These are phyloP conservation scores for Hydra vulgaris DNA, from an alignment of 30 jellyfish, hydroid and myxozoan genomes.

Conservation along the genomic window DNA sequence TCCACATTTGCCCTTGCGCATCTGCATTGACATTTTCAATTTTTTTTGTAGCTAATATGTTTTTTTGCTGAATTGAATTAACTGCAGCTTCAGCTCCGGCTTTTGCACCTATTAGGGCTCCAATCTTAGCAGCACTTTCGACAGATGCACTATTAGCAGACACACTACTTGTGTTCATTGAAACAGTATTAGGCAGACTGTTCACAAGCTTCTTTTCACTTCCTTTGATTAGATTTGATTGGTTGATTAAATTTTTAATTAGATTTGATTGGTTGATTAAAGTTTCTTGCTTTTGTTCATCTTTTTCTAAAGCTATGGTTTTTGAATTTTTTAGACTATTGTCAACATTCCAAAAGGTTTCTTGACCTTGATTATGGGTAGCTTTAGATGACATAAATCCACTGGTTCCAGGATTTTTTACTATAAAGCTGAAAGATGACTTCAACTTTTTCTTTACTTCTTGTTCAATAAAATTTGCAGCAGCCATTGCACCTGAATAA, in stretches of 20 bases:
- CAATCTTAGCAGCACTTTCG: slow-evolving; percentile 17
- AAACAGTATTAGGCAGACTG: neutral
- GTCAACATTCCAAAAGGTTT: neutral
- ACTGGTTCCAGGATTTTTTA: neutral
- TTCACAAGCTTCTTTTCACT: neutral
- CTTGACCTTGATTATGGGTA: neutral
- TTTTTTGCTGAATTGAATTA: slow-evolving; percentile 8
- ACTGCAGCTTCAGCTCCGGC: slow-evolving; percentile 34
- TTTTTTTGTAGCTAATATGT: neutral
- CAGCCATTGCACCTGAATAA: slow-evolving; percentile 7
- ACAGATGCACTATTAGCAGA: neutral
- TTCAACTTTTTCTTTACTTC: neutral
- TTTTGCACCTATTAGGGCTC: slow-evolving; percentile 31
- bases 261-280: neutral
- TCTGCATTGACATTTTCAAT: neutral
- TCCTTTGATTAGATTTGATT: neutral
- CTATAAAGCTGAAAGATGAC: neutral
- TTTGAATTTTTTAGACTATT: neutral
- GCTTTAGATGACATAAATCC: neutral
- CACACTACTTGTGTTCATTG: neutral
- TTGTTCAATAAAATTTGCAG: slow-evolving; percentile 1
- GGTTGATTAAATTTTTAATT: neutral
- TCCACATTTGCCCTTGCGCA: neutral
- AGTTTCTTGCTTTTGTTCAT: neutral
- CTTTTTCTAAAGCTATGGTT: neutral